Conservation (phyloP, 1,140 invertebrate genomes). For the Tetragnatha versicolor region DNA sequence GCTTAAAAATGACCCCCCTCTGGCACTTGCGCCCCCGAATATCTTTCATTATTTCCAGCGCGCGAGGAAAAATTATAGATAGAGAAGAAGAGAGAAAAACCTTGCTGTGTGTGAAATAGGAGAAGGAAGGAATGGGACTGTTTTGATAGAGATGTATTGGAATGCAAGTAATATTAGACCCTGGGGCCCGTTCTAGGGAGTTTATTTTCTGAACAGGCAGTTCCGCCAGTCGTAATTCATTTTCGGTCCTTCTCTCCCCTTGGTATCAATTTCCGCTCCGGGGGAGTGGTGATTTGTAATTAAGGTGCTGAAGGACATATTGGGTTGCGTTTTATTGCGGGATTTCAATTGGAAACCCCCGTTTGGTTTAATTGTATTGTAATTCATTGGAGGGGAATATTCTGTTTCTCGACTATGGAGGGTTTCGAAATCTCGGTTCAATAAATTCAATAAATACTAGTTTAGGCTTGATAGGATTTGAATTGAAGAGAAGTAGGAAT, state of each 20-base stretch:
- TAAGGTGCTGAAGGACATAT: no score
- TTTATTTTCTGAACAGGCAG: conserved; percentile 37
- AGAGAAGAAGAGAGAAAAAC: conserved; percentile 14
- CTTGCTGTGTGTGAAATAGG: conserved; percentile 23
- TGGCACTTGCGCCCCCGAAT: conserved; percentile 51
- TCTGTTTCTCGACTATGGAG: no score
- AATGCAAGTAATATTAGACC: conserved; percentile 55
- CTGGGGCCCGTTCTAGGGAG: conserved; percentile 38
- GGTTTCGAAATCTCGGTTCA: no score
- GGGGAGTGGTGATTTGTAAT: no score
- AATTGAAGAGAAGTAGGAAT: no score
- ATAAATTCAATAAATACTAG: no score
- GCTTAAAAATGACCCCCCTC: conserved; percentile 52
- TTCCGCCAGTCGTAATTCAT: conserved; percentile 11
- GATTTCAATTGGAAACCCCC: no score
- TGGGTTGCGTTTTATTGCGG: no score
- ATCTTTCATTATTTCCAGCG: conserved; percentile 52
- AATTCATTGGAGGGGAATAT: no score
- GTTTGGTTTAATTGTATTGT: no score
- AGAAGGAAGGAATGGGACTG: conserved; percentile 48
- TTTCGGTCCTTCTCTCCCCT: background rate
- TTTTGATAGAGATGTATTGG: conserved; percentile 54
- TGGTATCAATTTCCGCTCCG: background rate
- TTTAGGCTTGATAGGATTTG: no score
- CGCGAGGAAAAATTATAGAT: conserved; percentile 13